Conservation (phyloP, 2,113 vertebrate species). For the Enhydra lutris region DNA sequence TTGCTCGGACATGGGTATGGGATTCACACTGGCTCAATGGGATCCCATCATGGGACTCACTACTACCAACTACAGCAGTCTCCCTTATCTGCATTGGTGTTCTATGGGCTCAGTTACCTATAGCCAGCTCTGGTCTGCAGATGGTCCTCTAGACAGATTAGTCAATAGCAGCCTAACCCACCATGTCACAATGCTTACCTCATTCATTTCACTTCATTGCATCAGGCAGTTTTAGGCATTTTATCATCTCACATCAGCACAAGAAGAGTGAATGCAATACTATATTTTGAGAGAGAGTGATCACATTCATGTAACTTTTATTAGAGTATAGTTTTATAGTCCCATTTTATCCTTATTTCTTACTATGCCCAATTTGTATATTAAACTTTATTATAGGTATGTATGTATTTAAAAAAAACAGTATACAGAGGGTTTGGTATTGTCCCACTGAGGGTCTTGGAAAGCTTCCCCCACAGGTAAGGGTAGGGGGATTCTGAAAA, state of each 20-base stretch:
- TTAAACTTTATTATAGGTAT: background rate
- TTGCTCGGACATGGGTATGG: background rate
- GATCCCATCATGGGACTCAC: background rate
- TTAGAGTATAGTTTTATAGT: background rate
- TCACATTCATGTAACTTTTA: background rate
- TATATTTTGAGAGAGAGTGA: background rate
- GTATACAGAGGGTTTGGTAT: background rate
- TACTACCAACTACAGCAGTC: background rate
- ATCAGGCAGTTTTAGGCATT: background rate
- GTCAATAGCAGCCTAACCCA: background rate
- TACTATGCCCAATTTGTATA: background rate
- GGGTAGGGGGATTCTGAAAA: background rate
- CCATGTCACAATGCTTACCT: background rate
- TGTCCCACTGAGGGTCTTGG: background rate
- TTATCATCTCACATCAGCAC: background rate
- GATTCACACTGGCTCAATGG: rapidly evolving
- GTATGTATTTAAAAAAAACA: background rate
- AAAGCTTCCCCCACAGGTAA: background rate
- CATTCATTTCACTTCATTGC: background rate
- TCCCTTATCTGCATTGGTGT: background rate
- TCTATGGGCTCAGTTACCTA: background rate
- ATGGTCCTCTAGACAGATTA: background rate
- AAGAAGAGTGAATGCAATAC: background rate
- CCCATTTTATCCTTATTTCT: background rate
- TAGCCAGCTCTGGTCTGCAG: too few relatives aligned